Evolutionary conservation across 1,140 invertebrate genomes (phyloP), one percentile per base, ranked within the genome.

Genomic region (Drosophila malerkotliana): DNA sequence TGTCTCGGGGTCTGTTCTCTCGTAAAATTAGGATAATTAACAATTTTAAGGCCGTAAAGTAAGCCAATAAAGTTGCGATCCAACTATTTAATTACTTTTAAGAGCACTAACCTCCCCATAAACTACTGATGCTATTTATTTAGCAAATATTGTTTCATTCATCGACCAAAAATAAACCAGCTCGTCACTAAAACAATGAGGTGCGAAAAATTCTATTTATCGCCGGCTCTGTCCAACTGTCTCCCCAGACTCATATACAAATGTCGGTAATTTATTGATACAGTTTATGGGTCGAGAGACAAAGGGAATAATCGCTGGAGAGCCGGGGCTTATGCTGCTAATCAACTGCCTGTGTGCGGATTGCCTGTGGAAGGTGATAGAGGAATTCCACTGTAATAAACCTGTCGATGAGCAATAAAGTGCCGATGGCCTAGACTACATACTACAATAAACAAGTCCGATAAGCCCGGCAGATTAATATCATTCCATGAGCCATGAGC

Each of bases 391-490:
- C 41, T 53, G 64, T 52, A 81, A 87, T 87, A 82, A 80, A 82
- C 62, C 60, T 53, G 63, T 55, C 69, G 59, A 68, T 77, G 61
- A 62, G 54, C 54, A 72, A 77, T 82, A 81, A 85, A 81, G 49
- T 64, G 66, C 37, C 71, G 54, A 54, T 53, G 61, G 72, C 37
- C 71, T n/a, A 28, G 24, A 57, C 44, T 61, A 47, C 26, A 28
- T 28, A 28, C 48, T 67, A 79, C 53, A 71, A 82, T 77, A 79
- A 82, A 66, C 68, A 61, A 75, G 45, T n/a, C 56, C 62, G 72
- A 85, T 81, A 81, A 77, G 77, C 77, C 67, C 37, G 47, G 28
- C 72, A 75, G 72, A 75, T 75, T 75, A 75, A 74, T 64, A 74
- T 67, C 53, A 61, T 66, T 58, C 56, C 55, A 30, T 62, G 60